phyloP scores from a whole-genome alignment of 2,113 vertebrate species.

The Xerus inauris region DNA sequence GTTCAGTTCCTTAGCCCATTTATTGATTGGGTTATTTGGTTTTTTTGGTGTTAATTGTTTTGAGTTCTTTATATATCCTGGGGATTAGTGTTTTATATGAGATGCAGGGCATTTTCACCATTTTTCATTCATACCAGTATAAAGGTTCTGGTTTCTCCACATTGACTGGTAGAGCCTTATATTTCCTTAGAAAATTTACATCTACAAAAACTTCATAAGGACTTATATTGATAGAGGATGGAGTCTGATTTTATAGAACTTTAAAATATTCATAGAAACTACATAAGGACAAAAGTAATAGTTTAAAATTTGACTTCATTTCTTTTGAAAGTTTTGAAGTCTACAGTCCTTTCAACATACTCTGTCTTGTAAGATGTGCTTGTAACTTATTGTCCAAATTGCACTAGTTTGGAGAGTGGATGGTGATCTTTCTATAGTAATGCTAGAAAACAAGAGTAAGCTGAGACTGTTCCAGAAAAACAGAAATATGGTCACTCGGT shows the following conservation, averaged over 20 bases:
- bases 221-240: neutral
- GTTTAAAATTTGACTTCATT: neutral
- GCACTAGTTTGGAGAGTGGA: neutral
- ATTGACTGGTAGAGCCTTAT: neutral
- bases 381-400: neutral
- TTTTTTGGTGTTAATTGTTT: no score
- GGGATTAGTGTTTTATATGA: no score
- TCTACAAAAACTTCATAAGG: neutral
- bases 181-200: neutral
- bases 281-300: neutral
- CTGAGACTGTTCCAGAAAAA: no score
- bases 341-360: neutral
- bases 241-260: neutral
- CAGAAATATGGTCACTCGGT: neutral
- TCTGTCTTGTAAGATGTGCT: neutral
- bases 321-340: conserved; percentile 11
- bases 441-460: neutral
- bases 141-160: neutral
- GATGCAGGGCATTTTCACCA: neutral
- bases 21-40: no score
- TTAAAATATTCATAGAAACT: neutral
- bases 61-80: no score
- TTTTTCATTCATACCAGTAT: neutral
- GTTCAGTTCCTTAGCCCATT: no score
- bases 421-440: neutral